phyloP scores from a whole-genome alignment of 2,113 vertebrate species.

The Todiramphus chloris region DNA sequence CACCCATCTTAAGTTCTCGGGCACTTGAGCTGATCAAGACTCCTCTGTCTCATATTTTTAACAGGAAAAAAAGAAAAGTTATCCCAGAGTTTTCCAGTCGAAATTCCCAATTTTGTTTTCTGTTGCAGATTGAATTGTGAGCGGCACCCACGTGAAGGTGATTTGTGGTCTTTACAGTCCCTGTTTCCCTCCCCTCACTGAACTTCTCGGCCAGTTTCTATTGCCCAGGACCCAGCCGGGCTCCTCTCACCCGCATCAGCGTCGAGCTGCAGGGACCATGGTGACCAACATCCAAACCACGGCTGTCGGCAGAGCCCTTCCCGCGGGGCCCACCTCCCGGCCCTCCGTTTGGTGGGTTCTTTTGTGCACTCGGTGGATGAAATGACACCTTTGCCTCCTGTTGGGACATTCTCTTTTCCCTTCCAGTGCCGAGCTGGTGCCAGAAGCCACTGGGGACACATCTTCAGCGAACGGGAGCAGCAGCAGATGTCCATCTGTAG shows the following conservation, averaged over 20 bases:
- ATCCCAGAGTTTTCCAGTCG: rapidly evolving
- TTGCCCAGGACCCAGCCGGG: neutral
- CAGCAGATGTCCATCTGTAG: neutral
- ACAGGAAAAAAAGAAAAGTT: neutral
- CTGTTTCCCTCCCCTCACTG: neutral
- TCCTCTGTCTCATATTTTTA: neutral
- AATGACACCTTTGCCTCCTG: neutral
- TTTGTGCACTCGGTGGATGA: neutral
- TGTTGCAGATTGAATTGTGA: neutral
- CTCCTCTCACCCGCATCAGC: neutral
- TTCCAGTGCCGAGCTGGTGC: neutral
- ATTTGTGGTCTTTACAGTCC: neutral
- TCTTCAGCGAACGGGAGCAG: neutral
- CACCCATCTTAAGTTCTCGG: rapidly evolving
- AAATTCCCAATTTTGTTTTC: neutral
- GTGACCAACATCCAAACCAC: neutral
- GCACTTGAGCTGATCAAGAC: neutral
- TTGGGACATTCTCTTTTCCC: neutral
- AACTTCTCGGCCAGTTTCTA: neutral
- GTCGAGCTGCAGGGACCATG: rapidly evolving
- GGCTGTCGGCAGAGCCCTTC: neutral
- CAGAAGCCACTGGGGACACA: neutral
- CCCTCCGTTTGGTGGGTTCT: neutral
- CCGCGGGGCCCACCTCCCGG: rapidly evolving
- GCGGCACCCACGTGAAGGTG: neutral